Evolutionary conservation across 2,797 vertebrate species (phyloP).

Genomic region (Acipenser transmontanus): DNA sequence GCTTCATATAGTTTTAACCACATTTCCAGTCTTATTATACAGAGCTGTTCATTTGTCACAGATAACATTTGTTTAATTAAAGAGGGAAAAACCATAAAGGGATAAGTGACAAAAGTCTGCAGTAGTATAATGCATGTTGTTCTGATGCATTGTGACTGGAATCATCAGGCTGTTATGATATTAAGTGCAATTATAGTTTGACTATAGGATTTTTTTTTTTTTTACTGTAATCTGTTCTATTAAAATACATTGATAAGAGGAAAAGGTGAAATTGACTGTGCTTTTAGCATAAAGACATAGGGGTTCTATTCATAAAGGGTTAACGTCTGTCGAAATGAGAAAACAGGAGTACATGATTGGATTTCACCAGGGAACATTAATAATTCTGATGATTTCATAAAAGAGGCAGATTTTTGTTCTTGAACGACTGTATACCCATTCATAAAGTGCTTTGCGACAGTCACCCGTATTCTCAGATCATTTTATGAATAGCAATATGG

Average conservation of each 20-base stretch:
- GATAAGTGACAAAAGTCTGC: slow-evolving; percentile 27
- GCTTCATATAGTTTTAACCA: too few species aligned
- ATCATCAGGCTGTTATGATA: slow-evolving; percentile 32
- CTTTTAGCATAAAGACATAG: slow-evolving; percentile 26
- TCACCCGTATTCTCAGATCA: too few species aligned
- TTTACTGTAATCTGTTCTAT: slow-evolving; percentile 18
- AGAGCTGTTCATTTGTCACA: slow-evolving; percentile 6
- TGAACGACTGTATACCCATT: too few species aligned
- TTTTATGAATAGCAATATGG: too few species aligned
- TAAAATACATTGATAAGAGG: slow-evolving; percentile 38
- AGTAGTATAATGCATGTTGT: slow-evolving; percentile 34
- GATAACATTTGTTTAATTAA: slow-evolving; percentile 33
- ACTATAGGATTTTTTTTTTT: too few species aligned
- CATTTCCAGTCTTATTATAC: background rate
- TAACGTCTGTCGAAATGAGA: slow-evolving; percentile 7
- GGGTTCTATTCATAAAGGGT: background rate
- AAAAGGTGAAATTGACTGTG: slow-evolving; percentile 35
- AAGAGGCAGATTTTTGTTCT: too few species aligned
- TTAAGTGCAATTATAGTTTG: slow-evolving; percentile 17
- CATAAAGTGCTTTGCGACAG: too few species aligned
- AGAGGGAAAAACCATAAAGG: slow-evolving; percentile 20
- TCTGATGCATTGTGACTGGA: slow-evolving; percentile 26
- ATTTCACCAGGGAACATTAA: too few species aligned
- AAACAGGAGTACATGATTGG: background rate
- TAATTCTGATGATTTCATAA: too few species aligned